These are phyloP conservation scores for Psilanteris sp. DNA, from an alignment of 1,140 invertebrate genomes.

Conservation along the genomic window DNA sequence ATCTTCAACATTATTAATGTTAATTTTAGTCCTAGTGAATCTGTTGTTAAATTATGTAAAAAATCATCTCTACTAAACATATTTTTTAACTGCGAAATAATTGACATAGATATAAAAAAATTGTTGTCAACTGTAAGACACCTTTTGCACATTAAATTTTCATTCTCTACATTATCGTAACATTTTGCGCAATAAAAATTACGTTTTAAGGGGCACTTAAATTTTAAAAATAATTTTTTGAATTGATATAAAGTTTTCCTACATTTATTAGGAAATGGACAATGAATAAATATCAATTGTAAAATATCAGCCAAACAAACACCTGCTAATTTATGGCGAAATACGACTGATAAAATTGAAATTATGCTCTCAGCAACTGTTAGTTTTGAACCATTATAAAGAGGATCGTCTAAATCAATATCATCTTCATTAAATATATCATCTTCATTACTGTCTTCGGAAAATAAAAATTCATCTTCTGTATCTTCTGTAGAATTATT, in stretches of 20 bases:
- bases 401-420: constrained; percentile 1
- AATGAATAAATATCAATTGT: background rate
- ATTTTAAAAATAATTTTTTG: constrained; percentile 2
- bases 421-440: background rate
- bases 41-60: constrained; percentile 1
- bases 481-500: background rate
- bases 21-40: constrained; percentile 24
- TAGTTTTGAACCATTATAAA: constrained; percentile 3
- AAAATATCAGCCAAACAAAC: no score
- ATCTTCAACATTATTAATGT: constrained; percentile 48
- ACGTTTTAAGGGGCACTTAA: background rate
- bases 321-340: background rate
- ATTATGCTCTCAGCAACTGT: constrained; percentile 15
- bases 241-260: constrained; percentile 16
- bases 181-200: constrained; percentile 7
- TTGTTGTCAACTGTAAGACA: background rate
- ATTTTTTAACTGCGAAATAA: constrained; percentile 30
- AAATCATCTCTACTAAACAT: constrained; percentile 20
- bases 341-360: background rate
- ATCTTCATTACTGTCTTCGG: background rate
- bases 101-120: constrained; percentile 14
- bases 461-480: no score
- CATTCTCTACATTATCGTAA: background rate
- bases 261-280: constrained; percentile 12
- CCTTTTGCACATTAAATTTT: constrained; percentile 1